Evolutionary conservation across 2,797 vertebrate species (phyloP).

Genomic region (Darevskia mixta): DNA sequence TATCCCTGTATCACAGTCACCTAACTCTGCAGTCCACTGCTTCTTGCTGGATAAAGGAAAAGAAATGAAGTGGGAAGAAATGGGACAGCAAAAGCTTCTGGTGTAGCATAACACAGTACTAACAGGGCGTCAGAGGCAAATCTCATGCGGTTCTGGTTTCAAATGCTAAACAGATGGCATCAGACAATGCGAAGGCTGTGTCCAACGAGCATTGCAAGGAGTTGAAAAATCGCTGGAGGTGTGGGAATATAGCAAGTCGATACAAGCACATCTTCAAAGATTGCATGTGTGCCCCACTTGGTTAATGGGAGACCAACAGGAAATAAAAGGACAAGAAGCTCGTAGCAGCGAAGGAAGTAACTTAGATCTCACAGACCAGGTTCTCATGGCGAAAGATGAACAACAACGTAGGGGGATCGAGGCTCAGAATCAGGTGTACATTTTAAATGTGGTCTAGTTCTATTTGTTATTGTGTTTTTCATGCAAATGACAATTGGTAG

Average conservation of each 20-base stretch:
- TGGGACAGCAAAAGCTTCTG: constrained; percentile 59
- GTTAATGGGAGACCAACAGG: constrained; percentile 61
- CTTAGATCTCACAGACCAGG: background rate
- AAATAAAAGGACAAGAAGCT: constrained; percentile 51
- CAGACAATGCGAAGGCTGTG: constrained; percentile 73
- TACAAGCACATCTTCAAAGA: constrained; percentile 65
- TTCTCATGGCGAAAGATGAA: constrained; percentile 10
- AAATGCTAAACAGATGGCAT: constrained; percentile 76
- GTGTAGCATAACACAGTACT: constrained; percentile 57
- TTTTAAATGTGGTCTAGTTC: background rate
- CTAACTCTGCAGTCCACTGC: constrained; percentile 29
- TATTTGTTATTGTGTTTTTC: constrained; percentile 1
- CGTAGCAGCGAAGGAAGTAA: constrained; percentile 67
- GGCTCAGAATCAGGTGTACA: background rate
- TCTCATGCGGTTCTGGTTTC: constrained; percentile 41
- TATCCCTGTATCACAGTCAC: constrained; percentile 16
- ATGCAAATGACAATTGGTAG: background rate
- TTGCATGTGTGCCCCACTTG: constrained; percentile 50
- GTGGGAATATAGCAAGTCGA: constrained; percentile 67
- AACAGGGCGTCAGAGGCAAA: constrained; percentile 16
- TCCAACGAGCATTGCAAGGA: constrained; percentile 58
- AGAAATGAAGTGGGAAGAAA: constrained; percentile 62
- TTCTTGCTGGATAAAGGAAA: constrained; percentile 43
- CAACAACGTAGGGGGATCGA: constrained; percentile 8
- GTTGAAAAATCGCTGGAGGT: constrained; percentile 70